A percentile compares a stretch with the other conserved stretches of the same genome.
Conservation (phyloP, 2,797 vertebrate species). For the Notolepis coatsorum region DNA sequence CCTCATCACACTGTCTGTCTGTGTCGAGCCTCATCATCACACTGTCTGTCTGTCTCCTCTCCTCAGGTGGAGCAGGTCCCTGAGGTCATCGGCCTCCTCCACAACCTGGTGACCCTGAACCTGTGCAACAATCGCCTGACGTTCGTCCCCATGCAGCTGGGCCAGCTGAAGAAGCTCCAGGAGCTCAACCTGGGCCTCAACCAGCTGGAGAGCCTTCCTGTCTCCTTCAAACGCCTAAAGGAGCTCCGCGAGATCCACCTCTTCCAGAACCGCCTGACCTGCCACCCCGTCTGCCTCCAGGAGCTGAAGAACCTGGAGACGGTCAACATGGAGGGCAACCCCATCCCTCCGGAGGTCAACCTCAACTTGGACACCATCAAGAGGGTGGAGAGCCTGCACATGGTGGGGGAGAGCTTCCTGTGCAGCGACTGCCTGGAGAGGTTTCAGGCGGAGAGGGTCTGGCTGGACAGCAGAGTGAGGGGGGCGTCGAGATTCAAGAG, state of each 20-base stretch:
- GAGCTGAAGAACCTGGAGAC: slow-evolving; percentile 85
- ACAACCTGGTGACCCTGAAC: slow-evolving; percentile 84
- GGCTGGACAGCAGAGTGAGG: too few relatives aligned
- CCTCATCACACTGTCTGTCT: too few relatives aligned
- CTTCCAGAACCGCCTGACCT: slow-evolving; percentile 87
- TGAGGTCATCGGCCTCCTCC: slow-evolving; percentile 79
- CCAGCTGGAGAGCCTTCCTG: slow-evolving; percentile 80
- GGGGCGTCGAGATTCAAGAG: too few relatives aligned
- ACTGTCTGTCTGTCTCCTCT: not conserved
- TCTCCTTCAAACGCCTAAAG: slow-evolving; percentile 76
- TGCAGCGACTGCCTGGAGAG: slow-evolving; percentile 80
- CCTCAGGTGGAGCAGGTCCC: slow-evolving; percentile 86
- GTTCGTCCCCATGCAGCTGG: slow-evolving; percentile 83
- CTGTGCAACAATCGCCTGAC: slow-evolving; percentile 92
- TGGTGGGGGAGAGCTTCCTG: slow-evolving; percentile 83
- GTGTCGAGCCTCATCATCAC: not conserved
- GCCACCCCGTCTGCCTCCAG: slow-evolving; percentile 76
- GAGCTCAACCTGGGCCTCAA: slow-evolving; percentile 90
- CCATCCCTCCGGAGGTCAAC: slow-evolving; percentile 62
- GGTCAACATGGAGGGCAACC: slow-evolving; percentile 87
- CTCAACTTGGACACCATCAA: slow-evolving; percentile 42
- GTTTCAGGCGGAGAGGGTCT: slow-evolving; percentile 73
- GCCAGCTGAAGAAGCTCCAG: slow-evolving; percentile 82
- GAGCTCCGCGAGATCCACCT: slow-evolving; percentile 87
- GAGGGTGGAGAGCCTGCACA: slow-evolving; percentile 71